Evolutionary conservation across 2,797 vertebrate genomes (phyloP).

Genomic region (Pogoniulus pusillus): DNA sequence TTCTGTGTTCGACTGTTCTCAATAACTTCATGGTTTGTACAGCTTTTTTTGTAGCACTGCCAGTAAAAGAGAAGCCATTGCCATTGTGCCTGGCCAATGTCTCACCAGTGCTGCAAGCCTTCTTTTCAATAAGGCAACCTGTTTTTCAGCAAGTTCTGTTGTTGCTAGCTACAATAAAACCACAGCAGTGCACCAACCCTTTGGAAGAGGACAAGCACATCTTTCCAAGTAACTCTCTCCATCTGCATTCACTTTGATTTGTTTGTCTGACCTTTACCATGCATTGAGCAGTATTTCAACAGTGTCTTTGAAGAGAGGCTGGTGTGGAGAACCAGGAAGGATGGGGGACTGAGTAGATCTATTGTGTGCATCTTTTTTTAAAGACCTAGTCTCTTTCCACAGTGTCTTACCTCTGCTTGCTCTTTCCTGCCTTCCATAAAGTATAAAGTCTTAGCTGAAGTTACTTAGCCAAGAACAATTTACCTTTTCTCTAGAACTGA

Average conservation of each 20-base stretch:
- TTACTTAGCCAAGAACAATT: not conserved
- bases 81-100: not conserved
- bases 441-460: not conserved
- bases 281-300: not conserved
- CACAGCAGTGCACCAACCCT: not conserved
- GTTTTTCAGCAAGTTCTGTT: not conserved
- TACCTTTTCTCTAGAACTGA: not conserved
- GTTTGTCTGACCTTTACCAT: accelerated
- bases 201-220: not conserved
- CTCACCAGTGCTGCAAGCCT: not conserved
- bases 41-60: not conserved
- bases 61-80: not conserved
- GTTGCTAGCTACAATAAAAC: not conserved
- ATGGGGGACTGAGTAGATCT: not conserved
- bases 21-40: not conserved
- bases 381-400: not conserved
- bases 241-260: not conserved
- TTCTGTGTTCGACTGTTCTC: not conserved
- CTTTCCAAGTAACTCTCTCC: not conserved
- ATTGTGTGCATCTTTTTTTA: not conserved
- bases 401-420: not conserved
- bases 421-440: not conserved
- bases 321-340: not conserved
- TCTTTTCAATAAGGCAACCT: not conserved
- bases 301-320: not conserved